Conservation (phyloP, 2,797 vertebrate genomes). For the Amblyopsis hoosieri region DNA sequence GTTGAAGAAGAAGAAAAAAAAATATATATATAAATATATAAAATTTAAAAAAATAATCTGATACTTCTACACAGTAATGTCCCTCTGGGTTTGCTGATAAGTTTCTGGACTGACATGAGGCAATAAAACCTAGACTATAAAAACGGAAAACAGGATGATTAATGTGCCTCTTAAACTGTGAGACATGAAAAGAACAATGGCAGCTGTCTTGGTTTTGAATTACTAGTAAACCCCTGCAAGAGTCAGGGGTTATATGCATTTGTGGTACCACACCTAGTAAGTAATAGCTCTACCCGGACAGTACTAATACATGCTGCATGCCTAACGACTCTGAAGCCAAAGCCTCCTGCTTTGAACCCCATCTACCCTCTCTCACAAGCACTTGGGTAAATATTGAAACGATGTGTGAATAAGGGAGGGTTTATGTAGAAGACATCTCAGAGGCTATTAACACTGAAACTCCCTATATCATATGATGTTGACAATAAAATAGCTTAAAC, state of each 20-base stretch:
- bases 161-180: neutral
- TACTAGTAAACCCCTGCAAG: slow-evolving; percentile 13
- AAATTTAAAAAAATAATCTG: too few relatives aligned
- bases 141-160: neutral
- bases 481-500: neutral
- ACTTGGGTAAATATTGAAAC: slow-evolving; percentile 25
- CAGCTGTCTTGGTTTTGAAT: slow-evolving; percentile 5
- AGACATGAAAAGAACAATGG: neutral
- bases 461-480: slow-evolving; percentile 1
- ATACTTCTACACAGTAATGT: neutral
- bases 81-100: slow-evolving; percentile 12
- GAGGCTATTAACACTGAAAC: slow-evolving; percentile 1
- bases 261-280: neutral
- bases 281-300: slow-evolving; percentile 22
- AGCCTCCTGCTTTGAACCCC: slow-evolving; percentile 6
- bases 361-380: slow-evolving; percentile 10
- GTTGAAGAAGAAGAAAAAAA: too few relatives aligned
- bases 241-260: neutral
- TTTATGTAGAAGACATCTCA: neutral
- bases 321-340: neutral
- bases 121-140: slow-evolving; percentile 8
- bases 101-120: neutral
- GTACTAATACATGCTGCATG: neutral
- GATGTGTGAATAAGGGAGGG: slow-evolving; percentile 25
- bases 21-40: too few relatives aligned